A percentile compares a stretch with the other conserved stretches of the same genome.
These are phyloP conservation scores for Trichoplusia ni DNA, from an alignment of 1,140 invertebrate species.

Conservation along the genomic window DNA sequence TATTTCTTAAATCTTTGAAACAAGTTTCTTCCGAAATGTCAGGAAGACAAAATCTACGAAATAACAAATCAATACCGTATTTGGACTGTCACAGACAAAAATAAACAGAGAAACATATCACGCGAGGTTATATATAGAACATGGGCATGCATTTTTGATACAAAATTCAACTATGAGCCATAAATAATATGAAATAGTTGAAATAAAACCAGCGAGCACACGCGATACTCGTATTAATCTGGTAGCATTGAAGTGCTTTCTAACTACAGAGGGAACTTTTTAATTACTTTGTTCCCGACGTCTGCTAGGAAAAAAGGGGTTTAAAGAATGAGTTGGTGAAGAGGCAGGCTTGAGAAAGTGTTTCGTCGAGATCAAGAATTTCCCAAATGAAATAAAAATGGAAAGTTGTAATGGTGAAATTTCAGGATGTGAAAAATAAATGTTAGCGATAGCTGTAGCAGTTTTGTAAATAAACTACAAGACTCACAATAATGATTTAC, in stretches of 20 bases:
- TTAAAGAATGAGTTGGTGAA: conserved; percentile 18
- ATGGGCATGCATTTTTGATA: conserved; percentile 38
- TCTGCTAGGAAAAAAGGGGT: conserved; percentile 30
- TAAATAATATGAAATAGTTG: conserved; percentile 38
- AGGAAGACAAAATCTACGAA: neutral
- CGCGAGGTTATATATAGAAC: conserved; percentile 32
- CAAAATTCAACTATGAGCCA: conserved; percentile 31
- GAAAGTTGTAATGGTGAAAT: neutral
- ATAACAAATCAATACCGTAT: conserved; percentile 17
- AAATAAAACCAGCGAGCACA: conserved; percentile 30
- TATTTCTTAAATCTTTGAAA: too few relatives aligned
- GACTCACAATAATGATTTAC: too few relatives aligned
- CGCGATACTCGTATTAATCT: conserved; percentile 46
- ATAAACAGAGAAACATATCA: conserved; percentile 29
- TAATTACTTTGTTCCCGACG: conserved; percentile 45
- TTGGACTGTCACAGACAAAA: conserved; percentile 25
- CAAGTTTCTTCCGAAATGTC: neutral
- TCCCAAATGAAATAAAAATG: neutral
- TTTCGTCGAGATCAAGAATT: neutral
- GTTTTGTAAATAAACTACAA: too few relatives aligned
- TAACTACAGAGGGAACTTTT: conserved; percentile 39
- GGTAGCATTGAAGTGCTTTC: conserved; percentile 31
- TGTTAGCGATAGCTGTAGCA: too few relatives aligned
- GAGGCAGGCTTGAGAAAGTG: conserved; percentile 17
- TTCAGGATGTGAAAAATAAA: neutral